These are phyloP conservation scores for Yoshiicerus persimilis DNA, from an alignment of 1,140 invertebrate species.

Conservation along the genomic window DNA sequence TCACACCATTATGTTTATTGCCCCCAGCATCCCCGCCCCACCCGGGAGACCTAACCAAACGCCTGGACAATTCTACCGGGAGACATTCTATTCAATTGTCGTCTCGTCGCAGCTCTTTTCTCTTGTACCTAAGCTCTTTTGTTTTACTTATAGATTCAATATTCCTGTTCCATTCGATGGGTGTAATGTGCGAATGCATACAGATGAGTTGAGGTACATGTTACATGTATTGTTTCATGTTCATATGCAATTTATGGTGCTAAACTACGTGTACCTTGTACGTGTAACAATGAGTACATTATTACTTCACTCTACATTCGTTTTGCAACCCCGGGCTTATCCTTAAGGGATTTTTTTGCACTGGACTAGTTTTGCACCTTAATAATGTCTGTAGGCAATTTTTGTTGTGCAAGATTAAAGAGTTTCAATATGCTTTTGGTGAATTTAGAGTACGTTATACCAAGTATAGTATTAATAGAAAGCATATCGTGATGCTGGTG, in stretches of 20 bases:
- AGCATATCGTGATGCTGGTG: no score
- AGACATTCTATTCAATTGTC: constrained; percentile 30
- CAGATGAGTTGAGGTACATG: background rate
- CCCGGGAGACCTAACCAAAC: background rate
- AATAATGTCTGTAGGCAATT: no score
- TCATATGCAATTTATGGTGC: background rate
- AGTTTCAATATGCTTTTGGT: no score
- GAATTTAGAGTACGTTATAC: no score
- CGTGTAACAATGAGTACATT: no score
- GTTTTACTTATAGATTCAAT: background rate
- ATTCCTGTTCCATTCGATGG: background rate
- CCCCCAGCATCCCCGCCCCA: constrained; percentile 24
- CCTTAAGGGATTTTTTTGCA: no score
- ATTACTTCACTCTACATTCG: no score
- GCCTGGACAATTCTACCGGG: constrained; percentile 7
- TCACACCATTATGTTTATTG: constrained; percentile 44
- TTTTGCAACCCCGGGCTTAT: background rate
- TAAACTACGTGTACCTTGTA: background rate
- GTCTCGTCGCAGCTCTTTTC: background rate
- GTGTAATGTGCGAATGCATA: background rate
- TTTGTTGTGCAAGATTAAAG: no score
- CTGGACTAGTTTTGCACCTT: no score
- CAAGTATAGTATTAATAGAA: no score
- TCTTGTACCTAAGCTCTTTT: background rate
- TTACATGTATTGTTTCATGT: background rate